These are phyloP conservation scores for Pelosia muscerda DNA, from an alignment of 2,888 invertebrate species.

Conservation along the genomic window DNA sequence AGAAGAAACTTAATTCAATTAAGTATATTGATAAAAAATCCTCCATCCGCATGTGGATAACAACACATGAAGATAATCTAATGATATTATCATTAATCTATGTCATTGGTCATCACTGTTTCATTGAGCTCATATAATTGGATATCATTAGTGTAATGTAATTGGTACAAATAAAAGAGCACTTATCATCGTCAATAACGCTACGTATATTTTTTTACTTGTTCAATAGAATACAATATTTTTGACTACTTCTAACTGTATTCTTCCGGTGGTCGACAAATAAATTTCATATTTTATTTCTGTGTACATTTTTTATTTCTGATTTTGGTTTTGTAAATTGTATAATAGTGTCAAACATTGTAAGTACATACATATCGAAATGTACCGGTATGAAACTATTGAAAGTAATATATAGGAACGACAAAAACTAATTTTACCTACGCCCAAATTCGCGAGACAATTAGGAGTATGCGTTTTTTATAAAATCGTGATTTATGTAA, in stretches of 20 bases:
- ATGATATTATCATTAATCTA: conserved; percentile 74
- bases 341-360: background rate
- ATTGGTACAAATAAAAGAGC: conserved; percentile 37
- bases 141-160: conserved; percentile 56
- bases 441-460: background rate
- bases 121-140: conserved; percentile 73
- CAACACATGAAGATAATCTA: conserved; percentile 55
- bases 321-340: background rate
- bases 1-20: conserved; percentile 41
- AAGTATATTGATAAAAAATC: conserved; percentile 49
- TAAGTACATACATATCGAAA: background rate
- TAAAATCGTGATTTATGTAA: no score
- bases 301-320: background rate
- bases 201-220: background rate
- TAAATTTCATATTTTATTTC: no score
- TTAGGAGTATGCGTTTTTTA: no score
- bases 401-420: background rate
- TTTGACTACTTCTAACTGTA: background rate
- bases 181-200: conserved; percentile 15
- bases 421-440: background rate
- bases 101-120: conserved; percentile 59
- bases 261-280: no score
- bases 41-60: conserved; percentile 33
- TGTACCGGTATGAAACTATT: background rate
- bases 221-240: background rate